Evolutionary conservation across 2,797 vertebrate species (phyloP).

Genomic region (Apogon hyalosoma): DNA sequence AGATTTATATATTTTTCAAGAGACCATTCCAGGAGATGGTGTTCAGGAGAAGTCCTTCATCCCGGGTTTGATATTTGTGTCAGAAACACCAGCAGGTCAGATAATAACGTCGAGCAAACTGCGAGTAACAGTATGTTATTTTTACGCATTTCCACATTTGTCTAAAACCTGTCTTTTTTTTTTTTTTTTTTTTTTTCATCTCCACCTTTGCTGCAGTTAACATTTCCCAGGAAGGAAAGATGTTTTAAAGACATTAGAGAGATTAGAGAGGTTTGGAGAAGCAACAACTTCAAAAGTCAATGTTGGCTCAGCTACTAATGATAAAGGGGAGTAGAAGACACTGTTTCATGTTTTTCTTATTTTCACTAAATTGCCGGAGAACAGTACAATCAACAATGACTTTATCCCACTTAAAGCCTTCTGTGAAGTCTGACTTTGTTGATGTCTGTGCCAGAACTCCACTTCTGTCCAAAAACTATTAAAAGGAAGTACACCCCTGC

Average conservation of each 20-base stretch:
- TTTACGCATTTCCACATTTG: slow-evolving; percentile 5
- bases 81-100: no score
- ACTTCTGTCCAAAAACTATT: not conserved
- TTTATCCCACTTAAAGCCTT: slow-evolving; percentile 14
- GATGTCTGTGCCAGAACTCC: not conserved
- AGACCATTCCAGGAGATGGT: no score
- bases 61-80: not conserved
- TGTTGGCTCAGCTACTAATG: slow-evolving; percentile 13
- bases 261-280: not conserved
- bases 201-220: slow-evolving; percentile 10
- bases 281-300: not conserved
- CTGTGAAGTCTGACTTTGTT: not conserved
- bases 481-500: not conserved
- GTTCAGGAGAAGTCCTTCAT: not conserved
- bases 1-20: slow-evolving; percentile 6
- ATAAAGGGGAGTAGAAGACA: slow-evolving; percentile 5
- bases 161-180: not conserved
- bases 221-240: not conserved
- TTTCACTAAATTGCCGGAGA: slow-evolving; percentile 12
- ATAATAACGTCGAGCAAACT: no score
- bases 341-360: slow-evolving; percentile 22
- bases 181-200: not conserved
- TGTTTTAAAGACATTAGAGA: slow-evolving; percentile 10
- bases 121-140: not conserved
- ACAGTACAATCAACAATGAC: slow-evolving; percentile 14